Base-by-base conservation (phyloP, 2,888 invertebrate genomes). In the Subacronicta megacephala region DNA sequence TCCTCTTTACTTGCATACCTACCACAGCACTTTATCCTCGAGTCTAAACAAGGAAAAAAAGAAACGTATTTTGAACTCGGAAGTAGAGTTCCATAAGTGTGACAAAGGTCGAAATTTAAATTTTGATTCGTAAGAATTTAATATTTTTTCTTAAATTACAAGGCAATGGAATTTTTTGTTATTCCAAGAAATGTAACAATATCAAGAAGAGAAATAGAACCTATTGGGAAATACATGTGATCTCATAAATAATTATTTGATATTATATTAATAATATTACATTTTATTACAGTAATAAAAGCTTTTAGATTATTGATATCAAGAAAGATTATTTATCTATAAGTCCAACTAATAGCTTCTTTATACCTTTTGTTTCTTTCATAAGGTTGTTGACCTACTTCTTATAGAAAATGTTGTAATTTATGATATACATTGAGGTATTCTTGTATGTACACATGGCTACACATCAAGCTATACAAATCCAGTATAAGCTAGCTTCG, bases 11-110 rank as follows among this genome's bases (percentile, higher is more conserved):
- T 62, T 69, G 61, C 69, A 69, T 69, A 52, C 59, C 58, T 58
- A 63, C 68, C 47, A 43, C 42, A 70, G 52, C 42, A 46, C 41
- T 44, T 76, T 65, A 75, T 64, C 64, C 69, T 64, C 66, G 43
- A 66, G 52, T 62, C 73, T 77, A 75, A 76, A 70, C 69, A 78
- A 78, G 77, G 81, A 80, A 83, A 80, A 78, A 63, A 66, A 56
- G 38, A 69, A 71, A 81, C 80, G 81, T 78, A 78, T 72, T 78
- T 75, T 81, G 62, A 75, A 78, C 83, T 77, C 73, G 89, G 89
- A 89, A 88, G 74, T 50, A 75, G 81, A 83, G 58, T 70, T 67
- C 60, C 45, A 69, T 51, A 59, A 73, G 26, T 54, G 56, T 64
- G 54, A 66, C 61, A 46, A 50, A 77, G 71, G 62, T 75, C 71